Conservation (phyloP, 2,888 invertebrate genomes). For the Heliconius charithonia region DNA sequence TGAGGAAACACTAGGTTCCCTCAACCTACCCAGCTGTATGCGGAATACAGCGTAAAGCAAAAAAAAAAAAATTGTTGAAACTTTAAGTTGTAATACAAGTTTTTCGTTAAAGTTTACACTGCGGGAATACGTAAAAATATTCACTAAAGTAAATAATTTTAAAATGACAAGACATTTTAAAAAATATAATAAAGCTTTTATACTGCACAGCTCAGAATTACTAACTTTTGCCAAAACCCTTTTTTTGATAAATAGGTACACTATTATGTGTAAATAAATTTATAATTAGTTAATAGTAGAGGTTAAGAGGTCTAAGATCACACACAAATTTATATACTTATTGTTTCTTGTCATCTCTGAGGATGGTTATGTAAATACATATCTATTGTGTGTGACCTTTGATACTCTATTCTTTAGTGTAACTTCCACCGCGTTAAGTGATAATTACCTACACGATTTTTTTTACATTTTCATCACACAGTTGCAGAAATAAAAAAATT, state of each 20-base stretch:
- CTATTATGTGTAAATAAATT: background rate
- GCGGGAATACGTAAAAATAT: background rate
- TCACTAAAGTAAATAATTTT: background rate
- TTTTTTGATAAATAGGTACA: background rate
- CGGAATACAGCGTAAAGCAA: too few species aligned
- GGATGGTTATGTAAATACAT: background rate
- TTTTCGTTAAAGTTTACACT: background rate
- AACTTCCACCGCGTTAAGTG: background rate
- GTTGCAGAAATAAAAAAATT: background rate
- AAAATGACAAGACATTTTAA: background rate
- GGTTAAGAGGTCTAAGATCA: background rate
- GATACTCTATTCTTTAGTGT: background rate
- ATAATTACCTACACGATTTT: background rate
- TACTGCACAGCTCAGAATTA: background rate
- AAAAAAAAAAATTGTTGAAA: background rate
- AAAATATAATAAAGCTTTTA: background rate
- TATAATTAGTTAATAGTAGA: background rate
- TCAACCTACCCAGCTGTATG: too few species aligned
- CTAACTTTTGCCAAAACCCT: background rate
- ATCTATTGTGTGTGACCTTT: background rate
- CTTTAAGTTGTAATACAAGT: background rate
- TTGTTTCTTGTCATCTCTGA: background rate
- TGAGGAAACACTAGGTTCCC: too few species aligned
- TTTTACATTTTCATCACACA: background rate
- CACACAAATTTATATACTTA: background rate